Evolutionary conservation across 2,113 vertebrate species (phyloP).

Genomic region (Condylura cristata): DNA sequence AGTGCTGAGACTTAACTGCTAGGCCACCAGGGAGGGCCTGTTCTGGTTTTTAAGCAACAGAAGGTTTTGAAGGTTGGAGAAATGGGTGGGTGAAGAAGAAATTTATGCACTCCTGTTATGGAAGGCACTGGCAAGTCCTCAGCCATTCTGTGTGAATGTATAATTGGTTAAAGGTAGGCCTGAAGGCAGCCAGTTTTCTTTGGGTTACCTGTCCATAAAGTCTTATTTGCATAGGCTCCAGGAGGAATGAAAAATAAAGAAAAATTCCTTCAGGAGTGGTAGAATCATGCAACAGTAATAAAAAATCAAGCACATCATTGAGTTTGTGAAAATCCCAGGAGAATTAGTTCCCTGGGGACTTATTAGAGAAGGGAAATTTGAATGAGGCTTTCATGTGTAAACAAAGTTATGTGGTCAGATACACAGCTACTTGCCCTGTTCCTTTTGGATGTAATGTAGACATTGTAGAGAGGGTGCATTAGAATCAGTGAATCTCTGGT

Average conservation of each 20-base stretch:
- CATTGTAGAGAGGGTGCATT: background rate
- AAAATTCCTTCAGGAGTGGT: background rate
- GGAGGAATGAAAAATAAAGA: background rate
- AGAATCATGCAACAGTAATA: background rate
- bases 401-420: background rate
- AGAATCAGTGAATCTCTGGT: background rate
- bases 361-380: background rate
- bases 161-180: background rate
- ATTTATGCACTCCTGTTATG: background rate
- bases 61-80: background rate
- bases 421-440: background rate
- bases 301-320: background rate
- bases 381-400: constrained; percentile 11
- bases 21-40: too few relatives aligned
- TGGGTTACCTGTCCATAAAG: background rate
- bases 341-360: background rate
- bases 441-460: background rate
- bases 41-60: background rate
- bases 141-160: background rate
- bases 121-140: background rate
- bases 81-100: background rate
- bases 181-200: background rate
- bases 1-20: too few relatives aligned
- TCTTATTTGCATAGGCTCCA: background rate
- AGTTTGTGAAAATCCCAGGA: background rate